Conservation (phyloP, 1,140 invertebrate genomes). For the Papilio polytes region DNA sequence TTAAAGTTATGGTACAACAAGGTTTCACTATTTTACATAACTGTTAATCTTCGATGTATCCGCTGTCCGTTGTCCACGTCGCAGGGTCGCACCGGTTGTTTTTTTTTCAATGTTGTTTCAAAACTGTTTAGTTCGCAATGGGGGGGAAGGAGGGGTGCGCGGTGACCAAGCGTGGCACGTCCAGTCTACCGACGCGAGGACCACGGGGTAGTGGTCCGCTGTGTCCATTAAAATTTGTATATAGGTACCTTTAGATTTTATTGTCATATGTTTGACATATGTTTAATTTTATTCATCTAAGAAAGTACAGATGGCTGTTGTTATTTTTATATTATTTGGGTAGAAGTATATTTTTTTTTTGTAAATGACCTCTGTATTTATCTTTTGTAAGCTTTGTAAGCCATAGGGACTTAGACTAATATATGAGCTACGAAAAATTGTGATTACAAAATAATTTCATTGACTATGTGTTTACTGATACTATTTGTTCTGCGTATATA, state of each 20-base stretch:
- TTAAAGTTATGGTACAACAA: background rate
- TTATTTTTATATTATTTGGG: conserved; percentile 84
- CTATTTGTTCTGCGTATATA: conserved; percentile 73
- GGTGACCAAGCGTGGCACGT: conserved; percentile 73
- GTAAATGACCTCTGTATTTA: conserved; percentile 84
- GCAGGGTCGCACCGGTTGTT: conserved; percentile 49
- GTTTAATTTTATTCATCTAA: conserved; percentile 84
- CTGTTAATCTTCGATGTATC: background rate
- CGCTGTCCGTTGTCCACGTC: conserved; percentile 17
- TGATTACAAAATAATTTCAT: conserved; percentile 73
- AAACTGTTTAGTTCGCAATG: conserved; percentile 49
- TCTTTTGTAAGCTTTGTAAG: conserved; percentile 82
- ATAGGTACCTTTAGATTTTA: conserved; percentile 81
- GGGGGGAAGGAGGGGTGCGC: conserved; percentile 51
- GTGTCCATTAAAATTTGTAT: conserved; percentile 74
- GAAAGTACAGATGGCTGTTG: conserved; percentile 84
- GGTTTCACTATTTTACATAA: background rate
- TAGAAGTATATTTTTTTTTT: conserved; percentile 84
- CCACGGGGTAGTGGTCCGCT: conserved; percentile 51
- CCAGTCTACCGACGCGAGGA: conserved; percentile 62
- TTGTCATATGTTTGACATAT: conserved; percentile 83
- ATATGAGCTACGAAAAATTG: conserved; percentile 80
- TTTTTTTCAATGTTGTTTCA: conserved; percentile 56
- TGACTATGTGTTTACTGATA: conserved; percentile 75
- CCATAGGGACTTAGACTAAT: conserved; percentile 79